phyloP scores from a whole-genome alignment of 2,113 vertebrate species.

The Nothocercus nigrocapillus region DNA sequence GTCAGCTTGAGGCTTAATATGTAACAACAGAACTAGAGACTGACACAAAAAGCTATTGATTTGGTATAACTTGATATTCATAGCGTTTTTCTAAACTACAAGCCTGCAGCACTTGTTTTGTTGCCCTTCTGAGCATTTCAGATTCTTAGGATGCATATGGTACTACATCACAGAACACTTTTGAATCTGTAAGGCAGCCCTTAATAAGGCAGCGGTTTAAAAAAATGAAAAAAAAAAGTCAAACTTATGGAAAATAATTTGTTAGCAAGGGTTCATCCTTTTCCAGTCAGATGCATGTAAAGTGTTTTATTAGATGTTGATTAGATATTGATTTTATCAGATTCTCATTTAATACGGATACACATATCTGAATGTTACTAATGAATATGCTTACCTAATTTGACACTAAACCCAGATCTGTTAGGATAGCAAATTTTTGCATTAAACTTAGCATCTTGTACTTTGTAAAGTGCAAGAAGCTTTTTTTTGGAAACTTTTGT shows the following conservation, averaged over 20 bases:
- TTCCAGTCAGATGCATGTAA: background rate
- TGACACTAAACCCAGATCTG: too few relatives aligned
- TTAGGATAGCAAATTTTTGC: too few relatives aligned
- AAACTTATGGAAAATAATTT: background rate
- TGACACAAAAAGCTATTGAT: background rate
- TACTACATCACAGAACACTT: background rate
- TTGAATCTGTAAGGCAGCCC: background rate
- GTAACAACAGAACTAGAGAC: background rate
- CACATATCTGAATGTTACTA: too few relatives aligned
- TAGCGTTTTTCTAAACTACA: background rate
- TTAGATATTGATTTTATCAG: too few relatives aligned
- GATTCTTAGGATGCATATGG: background rate
- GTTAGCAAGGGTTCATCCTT: background rate
- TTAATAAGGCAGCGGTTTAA: too few relatives aligned
- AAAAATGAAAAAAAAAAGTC: too few relatives aligned
- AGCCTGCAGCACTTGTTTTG: background rate
- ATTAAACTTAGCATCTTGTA: too few relatives aligned
- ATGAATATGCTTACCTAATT: too few relatives aligned
- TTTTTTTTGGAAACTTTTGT: too few relatives aligned
- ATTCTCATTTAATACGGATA: too few relatives aligned
- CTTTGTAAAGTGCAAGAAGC: too few relatives aligned
- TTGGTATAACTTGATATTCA: background rate
- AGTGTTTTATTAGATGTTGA: too few relatives aligned
- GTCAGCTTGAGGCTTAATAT: background rate
- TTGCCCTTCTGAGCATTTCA: background rate